Conservation (phyloP, 1,140 invertebrate genomes). For the Bilobella aurantiaca region DNA sequence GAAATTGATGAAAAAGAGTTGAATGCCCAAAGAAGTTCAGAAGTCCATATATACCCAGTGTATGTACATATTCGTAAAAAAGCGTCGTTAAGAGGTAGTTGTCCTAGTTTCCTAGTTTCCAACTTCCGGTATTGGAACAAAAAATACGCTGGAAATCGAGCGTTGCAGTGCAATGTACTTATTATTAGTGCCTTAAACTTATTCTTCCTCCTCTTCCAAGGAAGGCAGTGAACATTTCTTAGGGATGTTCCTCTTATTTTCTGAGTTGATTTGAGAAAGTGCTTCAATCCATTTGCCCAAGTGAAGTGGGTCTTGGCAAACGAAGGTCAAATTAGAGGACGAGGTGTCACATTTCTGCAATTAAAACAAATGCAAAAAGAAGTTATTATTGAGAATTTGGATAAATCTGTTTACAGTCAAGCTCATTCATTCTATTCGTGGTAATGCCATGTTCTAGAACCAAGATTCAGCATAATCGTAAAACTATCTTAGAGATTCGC, state of each 20-base stretch:
- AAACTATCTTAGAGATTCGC: no score
- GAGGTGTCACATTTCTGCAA: constrained; percentile 34
- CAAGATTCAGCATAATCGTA: no score
- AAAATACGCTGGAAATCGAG: background rate
- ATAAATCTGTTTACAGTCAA: no score
- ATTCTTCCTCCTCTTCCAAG: constrained; percentile 22
- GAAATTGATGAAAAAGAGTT: no score
- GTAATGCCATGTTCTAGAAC: no score
- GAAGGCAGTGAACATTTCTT: constrained; percentile 17
- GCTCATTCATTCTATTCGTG: no score
- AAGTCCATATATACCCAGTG: background rate
- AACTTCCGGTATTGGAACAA: no score
- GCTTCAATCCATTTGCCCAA: constrained; percentile 26
- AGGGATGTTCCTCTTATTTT: constrained; percentile 8
- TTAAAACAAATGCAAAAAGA: constrained; percentile 19
- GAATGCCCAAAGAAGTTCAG: background rate
- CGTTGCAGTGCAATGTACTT: background rate
- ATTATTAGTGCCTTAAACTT: background rate
- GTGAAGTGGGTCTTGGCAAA: constrained; percentile 22
- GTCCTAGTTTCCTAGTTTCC: no score
- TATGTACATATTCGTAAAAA: background rate
- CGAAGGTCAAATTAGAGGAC: constrained; percentile 28
- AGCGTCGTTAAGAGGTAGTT: background rate
- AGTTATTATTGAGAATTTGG: no score
- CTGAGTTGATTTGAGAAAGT: background rate